Evolutionary conservation across 23 tunicate genomes (phyloP), one percentile per base, ranked within the genome.

Genomic region (Styela plicata): DNA sequence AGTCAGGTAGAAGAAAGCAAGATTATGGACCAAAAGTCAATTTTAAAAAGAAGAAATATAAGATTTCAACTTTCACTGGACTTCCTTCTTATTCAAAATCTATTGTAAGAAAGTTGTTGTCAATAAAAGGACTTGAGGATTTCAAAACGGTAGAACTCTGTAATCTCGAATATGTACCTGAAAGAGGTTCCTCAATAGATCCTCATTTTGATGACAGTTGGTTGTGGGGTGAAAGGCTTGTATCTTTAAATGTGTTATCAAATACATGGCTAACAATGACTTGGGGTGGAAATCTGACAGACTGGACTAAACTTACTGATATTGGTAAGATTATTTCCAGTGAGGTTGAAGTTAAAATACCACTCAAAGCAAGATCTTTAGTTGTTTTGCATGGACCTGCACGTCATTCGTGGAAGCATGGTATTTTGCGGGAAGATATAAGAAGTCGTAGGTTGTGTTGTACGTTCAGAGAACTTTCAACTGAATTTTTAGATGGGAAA

Each of bases 21-120:
- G 99, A 96, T 74, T 96, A 62, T 82, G 99, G 99, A 17, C 99
- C 99, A 3, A 96, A 96, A 86, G 97, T 92, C n/a, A 96, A 96
- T 64, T 96, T 96, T 85, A 96, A 96, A 68, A 86, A 84, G 69
- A 71, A 84, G 63, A 95, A 90, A 68, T 83, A 84, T 13, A 95
- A 95, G 29, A 20, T 64, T 29, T n/a, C 79, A 0, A n/a, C 86
- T 2, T 95, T 95, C 34, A 31, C 67, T 35, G 99, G 99, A n/a
- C 79, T 95, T 35, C 99, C 99, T n/a, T 22, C 35, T 24, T 90
- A 85, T 63, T 74, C 52, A 16, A 22, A 69, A 16, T 20, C 17
- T 21, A 53, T 88, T 63, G 78, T 84, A 17, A 53, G 76, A 23
- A 69, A 73, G 37, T 53, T 93, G 31, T 70, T 63, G 29, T 24